Percentiles rank a stretch among this genome's conserved stretches.
These are phyloP conservation scores for Pecten maximus DNA, from an alignment of 2,888 invertebrate species.

Conservation along the genomic window DNA sequence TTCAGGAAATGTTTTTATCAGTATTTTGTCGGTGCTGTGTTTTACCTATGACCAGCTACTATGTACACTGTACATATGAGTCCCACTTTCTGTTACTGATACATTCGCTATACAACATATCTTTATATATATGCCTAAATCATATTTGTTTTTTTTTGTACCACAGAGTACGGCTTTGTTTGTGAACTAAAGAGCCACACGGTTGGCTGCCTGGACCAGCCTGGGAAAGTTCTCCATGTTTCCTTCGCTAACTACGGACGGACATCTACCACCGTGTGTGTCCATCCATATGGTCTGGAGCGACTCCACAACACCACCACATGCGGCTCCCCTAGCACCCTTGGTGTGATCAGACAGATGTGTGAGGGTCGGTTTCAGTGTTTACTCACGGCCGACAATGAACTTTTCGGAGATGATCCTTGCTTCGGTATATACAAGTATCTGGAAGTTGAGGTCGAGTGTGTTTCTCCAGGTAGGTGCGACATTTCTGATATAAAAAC, in stretches of 20 bases:
- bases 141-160: too few relatives aligned
- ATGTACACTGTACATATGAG: too few relatives aligned
- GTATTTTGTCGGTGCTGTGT: too few relatives aligned
- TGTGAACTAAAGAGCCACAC: conserved; percentile 46
- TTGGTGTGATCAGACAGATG: conserved; percentile 26
- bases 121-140: too few relatives aligned
- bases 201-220: conserved; percentile 35
- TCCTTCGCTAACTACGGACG: conserved; percentile 45
- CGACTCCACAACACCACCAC: conserved; percentile 48
- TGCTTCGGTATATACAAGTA: conserved; percentile 50
- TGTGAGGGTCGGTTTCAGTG: conserved; percentile 41
- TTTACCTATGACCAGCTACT: too few relatives aligned
- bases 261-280: conserved; percentile 39
- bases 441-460: conserved; percentile 45
- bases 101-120: too few relatives aligned
- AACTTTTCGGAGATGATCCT: conserved; percentile 47
- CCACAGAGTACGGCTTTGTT: conserved; percentile 42
- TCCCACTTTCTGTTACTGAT: too few relatives aligned
- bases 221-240: conserved; percentile 30
- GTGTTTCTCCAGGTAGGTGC: neutral
- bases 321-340: conserved; percentile 37
- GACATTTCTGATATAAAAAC: neutral
- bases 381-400: conserved; percentile 31
- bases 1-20: too few relatives aligned
- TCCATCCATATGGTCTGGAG: conserved; percentile 42